Evolutionary conservation across 1,140 invertebrate genomes (phyloP).

Genomic region (Drosophila nigrodunni): DNA sequence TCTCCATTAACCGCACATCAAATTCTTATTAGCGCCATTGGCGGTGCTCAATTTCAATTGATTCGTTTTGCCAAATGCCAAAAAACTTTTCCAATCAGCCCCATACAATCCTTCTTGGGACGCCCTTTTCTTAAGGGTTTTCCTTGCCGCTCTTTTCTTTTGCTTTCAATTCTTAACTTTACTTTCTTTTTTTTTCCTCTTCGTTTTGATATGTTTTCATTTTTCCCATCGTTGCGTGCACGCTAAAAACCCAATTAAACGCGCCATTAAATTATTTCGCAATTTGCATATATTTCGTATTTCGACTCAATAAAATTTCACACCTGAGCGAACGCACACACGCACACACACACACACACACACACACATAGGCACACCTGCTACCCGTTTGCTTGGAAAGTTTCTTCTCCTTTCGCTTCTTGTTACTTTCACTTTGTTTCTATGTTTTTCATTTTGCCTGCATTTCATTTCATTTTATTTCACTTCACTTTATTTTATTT

Average conservation of each 20-base stretch:
- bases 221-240: constrained; percentile 50
- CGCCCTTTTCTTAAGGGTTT: constrained; percentile 18
- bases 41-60: constrained; percentile 77
- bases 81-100: constrained; percentile 79
- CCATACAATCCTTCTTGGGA: constrained; percentile 66
- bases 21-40: constrained; percentile 77
- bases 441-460: not conserved
- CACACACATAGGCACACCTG: constrained; percentile 20
- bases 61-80: constrained; percentile 55
- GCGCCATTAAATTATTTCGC: constrained; percentile 83
- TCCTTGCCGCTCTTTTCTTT: not conserved
- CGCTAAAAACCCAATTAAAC: constrained; percentile 83
- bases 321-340: constrained; percentile 64
- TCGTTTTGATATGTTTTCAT: constrained; percentile 50
- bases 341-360: constrained; percentile 38
- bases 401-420: constrained; percentile 26
- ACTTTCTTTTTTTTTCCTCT: constrained; percentile 12
- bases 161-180: too few relatives aligned
- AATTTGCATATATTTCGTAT: constrained; percentile 83
- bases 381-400: constrained; percentile 7
- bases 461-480: constrained; percentile 33
- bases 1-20: constrained; percentile 74
- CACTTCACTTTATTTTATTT: constrained; percentile 48
- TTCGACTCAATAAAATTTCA: constrained; percentile 82
- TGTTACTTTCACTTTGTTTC: constrained; percentile 20